Base-by-base conservation (phyloP, 2,888 invertebrate genomes). In the Pinctada fucata region DNA sequence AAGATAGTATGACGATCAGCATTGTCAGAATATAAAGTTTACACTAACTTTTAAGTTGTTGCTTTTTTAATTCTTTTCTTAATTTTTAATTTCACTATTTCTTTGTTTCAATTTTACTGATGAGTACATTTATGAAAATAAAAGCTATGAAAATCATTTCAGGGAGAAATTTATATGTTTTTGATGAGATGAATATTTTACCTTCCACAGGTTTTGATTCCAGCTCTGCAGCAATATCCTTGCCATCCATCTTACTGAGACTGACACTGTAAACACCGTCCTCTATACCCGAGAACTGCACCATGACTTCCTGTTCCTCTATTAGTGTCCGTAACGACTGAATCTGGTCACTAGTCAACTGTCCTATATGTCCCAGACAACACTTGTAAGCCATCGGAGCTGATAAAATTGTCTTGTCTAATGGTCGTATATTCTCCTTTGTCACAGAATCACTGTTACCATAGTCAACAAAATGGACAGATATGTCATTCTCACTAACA, bases 401-500 rank as follows among this genome's bases (percentile, higher is more conserved):
- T 49, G 71, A 70, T 2, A 81, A 16, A 45, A 88, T 76, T 0
- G 84, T 83, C 6, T 80, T 81, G 50, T 82, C 79, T 5, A 86
- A 80, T 13, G 71, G 70, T 65, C 84, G 83, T 6, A 88, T 66
- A 3, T 82, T 73, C 49, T 85, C 84, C 70, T 68, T 72, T 4
- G 75, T 52, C 4, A 88, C 84, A 45, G 81, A 80, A 58, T 90
- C 90, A 48, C 85, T 88, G 72, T 91, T 91, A 58, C 96, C 96
- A 86, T 91, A 92, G 93, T 96, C 96, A 0, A 95, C 94, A 79
- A 95, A 93, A 81, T 92, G 91, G 48, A 95, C 94, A 71, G 93
- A 92, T 49, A 94, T 94, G 88, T 76, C 52, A 2, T 68, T 70
- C 0, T 70, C 68, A 3, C 78, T 75, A 3, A 82, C 66, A 2